Conservation (phyloP, 2,113 vertebrate species). For the Atrichornis clamosus region DNA sequence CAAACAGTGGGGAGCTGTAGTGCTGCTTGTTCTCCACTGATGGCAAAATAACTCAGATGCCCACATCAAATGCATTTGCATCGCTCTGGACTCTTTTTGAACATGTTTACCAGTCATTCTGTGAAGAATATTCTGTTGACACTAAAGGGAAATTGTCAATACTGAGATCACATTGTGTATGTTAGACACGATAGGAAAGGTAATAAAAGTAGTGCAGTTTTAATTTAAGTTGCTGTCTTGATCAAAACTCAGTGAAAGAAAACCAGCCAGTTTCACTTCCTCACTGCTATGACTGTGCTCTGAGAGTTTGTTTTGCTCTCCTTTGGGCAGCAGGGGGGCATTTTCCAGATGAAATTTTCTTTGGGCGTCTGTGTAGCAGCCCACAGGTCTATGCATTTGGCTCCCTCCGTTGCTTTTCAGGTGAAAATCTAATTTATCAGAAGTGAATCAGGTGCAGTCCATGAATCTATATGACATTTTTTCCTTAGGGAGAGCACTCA, state of each 20-base stretch:
- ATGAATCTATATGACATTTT: not conserved
- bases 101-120: not conserved
- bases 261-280: rapidly evolving
- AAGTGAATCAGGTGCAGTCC: not conserved
- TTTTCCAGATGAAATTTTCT: not conserved
- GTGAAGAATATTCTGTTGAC: not conserved
- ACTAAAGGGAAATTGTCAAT: not conserved
- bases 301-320: not conserved
- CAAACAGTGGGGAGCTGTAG: not conserved
- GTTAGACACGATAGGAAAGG: not conserved
- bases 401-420: not conserved
- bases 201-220: not conserved
- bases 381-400: not conserved
- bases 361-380: not conserved
- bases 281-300: rapidly evolving
- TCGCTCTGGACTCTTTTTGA: not conserved
- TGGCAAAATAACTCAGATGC: not conserved
- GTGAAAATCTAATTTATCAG: not conserved
- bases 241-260: not conserved
- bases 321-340: not conserved
- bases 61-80: not conserved
- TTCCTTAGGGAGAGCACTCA: not conserved
- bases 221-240: not conserved
- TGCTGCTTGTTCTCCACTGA: not conserved
- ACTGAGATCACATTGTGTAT: not conserved